Percentiles rank a stretch among this genome's conserved stretches.
These are phyloP conservation scores for Syngnathus typhle DNA, from an alignment of 2,113 vertebrate species.

Conservation along the genomic window DNA sequence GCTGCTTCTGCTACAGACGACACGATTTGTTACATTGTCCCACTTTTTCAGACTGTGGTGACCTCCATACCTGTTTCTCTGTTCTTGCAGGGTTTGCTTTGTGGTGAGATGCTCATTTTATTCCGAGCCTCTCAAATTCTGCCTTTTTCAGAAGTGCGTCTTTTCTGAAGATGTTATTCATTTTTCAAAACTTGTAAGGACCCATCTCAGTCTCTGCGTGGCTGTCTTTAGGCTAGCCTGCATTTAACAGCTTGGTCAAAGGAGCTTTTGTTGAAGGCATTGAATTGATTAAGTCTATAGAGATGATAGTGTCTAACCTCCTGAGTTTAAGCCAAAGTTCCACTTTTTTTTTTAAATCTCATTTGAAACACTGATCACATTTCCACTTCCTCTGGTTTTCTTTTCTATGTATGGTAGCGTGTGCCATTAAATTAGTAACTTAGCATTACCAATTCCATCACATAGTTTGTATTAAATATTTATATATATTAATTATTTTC, in stretches of 20 bases:
- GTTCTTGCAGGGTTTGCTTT: not conserved
- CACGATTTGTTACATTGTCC: not conserved
- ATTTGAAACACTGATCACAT: conserved; percentile 56
- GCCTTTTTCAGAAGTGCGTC: not conserved
- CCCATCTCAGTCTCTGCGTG: conserved; percentile 12
- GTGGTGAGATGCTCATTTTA: not conserved
- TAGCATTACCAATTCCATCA: too few species aligned
- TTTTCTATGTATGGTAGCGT: conserved; percentile 22
- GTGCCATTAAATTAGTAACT: conserved; percentile 16
- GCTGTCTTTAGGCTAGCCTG: conserved; percentile 19
- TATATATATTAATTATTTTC: too few species aligned
- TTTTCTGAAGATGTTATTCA: conserved; percentile 1
- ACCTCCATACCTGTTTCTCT: not conserved
- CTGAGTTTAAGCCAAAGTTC: conserved; percentile 40
- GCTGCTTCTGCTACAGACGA: not conserved
- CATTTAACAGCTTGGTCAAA: conserved; percentile 50
- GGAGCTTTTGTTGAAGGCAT: conserved; percentile 47
- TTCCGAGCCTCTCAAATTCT: not conserved
- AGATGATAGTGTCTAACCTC: conserved; percentile 42
- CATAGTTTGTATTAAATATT: too few species aligned
- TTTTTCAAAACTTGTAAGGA: not conserved
- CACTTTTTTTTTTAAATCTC: conserved; percentile 28
- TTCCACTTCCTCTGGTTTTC: conserved; percentile 56
- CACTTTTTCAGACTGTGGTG: not conserved
- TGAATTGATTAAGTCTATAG: conserved; percentile 57